phyloP scores from a whole-genome alignment of 2,797 vertebrate genomes.

The Valencia hispanica region DNA sequence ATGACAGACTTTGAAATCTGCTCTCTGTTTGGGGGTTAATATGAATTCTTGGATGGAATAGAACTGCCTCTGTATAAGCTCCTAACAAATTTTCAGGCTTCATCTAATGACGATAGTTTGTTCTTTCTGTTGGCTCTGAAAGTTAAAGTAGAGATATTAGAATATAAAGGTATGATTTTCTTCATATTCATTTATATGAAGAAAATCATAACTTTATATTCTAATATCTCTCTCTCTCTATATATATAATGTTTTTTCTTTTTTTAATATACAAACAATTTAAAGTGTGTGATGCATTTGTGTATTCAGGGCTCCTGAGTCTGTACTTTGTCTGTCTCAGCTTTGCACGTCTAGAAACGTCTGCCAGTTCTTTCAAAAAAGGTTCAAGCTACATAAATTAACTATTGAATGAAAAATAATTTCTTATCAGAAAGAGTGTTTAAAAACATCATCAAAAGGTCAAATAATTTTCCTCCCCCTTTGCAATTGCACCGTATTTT shows the following conservation, averaged over 20 bases:
- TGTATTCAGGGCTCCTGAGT: background rate
- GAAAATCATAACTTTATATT: no score
- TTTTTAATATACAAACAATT: no score
- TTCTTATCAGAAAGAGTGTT: background rate
- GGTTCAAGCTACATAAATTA: background rate
- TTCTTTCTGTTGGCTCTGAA: slow-evolving; percentile 11
- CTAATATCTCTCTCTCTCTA: no score
- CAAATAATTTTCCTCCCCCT: background rate
- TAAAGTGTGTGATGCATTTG: background rate
- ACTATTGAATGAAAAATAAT: background rate
- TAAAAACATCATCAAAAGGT: background rate
- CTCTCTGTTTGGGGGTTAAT: background rate
- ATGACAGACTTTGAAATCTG: slow-evolving; percentile 1
- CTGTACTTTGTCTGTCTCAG: background rate
- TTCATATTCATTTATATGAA: no score
- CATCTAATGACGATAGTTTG: background rate
- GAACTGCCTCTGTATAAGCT: background rate
- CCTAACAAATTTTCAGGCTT: slow-evolving; percentile 4
- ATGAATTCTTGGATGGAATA: background rate
- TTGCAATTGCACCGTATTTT: background rate
- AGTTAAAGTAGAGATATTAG: slow-evolving; percentile 4
- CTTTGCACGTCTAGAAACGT: background rate
- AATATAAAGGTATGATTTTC: slow-evolving; percentile 16
- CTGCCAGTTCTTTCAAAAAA: background rate
- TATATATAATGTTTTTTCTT: no score